Conservation (phyloP, 2,113 vertebrate genomes). For the Platysternon megacephalum region DNA sequence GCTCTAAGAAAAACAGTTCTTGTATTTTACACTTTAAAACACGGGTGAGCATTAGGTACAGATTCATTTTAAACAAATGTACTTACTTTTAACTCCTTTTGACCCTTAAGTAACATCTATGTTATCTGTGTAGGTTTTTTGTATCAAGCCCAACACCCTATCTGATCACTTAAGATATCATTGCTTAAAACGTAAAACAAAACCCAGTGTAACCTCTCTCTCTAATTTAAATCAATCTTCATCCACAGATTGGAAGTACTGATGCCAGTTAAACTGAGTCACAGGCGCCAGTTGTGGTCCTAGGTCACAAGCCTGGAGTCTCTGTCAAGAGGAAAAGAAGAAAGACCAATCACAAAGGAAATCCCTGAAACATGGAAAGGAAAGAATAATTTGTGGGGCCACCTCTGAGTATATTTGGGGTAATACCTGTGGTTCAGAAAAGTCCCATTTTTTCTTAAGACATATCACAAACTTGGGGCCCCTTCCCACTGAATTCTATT, state of each 20-base stretch:
- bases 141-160: neutral
- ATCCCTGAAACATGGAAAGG: neutral
- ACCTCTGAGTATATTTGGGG: neutral
- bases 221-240: constrained; percentile 40
- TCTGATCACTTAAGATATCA: neutral
- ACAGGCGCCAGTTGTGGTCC: constrained; percentile 16
- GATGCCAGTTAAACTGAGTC: constrained; percentile 27
- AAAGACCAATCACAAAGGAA: neutral
- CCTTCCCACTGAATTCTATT: neutral
- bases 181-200: neutral
- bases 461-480: neutral
- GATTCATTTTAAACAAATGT: constrained; percentile 24
- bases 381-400: neutral
- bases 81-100: constrained; percentile 13
- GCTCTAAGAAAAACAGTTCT: constrained; percentile 17
- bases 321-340: constrained; percentile 12
- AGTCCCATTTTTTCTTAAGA: neutral
- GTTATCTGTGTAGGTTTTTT: neutral
- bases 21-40: constrained; percentile 36
- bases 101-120: neutral
- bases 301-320: neutral
- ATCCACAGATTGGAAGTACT: constrained; percentile 10
- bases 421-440: neutral
- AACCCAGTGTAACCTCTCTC: neutral
- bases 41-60: neutral